These are phyloP conservation scores for Lepus timidus DNA, from an alignment of 2,113 vertebrate genomes.

Conservation along the genomic window DNA sequence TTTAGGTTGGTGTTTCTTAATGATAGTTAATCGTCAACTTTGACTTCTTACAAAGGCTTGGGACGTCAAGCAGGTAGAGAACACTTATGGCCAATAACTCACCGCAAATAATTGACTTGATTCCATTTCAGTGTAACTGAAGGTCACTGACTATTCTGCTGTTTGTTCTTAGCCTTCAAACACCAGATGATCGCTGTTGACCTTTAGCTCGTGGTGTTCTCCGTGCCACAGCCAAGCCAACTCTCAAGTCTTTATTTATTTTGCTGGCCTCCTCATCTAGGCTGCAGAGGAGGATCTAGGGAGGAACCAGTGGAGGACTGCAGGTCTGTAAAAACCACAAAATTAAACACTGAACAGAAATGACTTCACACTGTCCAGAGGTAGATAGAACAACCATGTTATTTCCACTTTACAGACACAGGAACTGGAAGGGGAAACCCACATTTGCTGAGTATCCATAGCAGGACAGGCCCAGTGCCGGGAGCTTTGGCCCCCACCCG, in stretches of 20 bases:
- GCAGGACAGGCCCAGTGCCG: neutral
- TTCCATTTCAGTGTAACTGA: conserved; percentile 25
- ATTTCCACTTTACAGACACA: neutral
- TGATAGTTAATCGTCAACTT: neutral
- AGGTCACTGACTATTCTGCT: conserved; percentile 51
- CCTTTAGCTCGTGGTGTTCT: conserved; percentile 54
- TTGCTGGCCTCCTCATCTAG: conserved; percentile 53
- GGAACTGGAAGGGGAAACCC: conserved; percentile 16
- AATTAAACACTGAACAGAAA: conserved; percentile 49
- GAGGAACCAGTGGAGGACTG: neutral
- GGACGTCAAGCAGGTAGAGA: neutral
- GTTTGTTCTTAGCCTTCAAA: conserved; percentile 65
- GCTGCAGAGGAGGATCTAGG: conserved; percentile 58
- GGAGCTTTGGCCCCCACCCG: conserved; percentile 6
- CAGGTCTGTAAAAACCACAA: conserved; percentile 9
- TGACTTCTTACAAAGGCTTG: neutral
- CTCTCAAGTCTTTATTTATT: conserved; percentile 61
- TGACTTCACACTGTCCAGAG: conserved; percentile 4
- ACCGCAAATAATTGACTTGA: conserved; percentile 58
- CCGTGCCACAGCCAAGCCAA: conserved; percentile 54
- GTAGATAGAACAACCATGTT: neutral
- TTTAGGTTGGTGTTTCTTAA: neutral
- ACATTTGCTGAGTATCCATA: neutral
- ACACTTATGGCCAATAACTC: conserved; percentile 45
- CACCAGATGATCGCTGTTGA: conserved; percentile 4